Conservation (phyloP, 2,113 vertebrate species). For the Lichenostomus cassidix region DNA sequence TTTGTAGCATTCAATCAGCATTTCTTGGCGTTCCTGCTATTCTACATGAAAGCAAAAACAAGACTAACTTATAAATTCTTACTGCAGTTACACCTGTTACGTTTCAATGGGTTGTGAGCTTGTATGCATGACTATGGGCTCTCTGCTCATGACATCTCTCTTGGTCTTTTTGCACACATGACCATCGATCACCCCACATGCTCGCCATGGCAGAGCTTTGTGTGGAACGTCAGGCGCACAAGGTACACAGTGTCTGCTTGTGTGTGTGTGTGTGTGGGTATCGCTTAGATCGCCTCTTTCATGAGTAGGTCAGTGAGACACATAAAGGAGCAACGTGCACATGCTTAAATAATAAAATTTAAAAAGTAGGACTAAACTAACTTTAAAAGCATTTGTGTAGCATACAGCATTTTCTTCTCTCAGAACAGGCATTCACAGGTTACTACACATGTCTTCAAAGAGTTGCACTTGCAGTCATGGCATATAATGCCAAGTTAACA, state of each 20-base stretch:
- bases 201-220: background rate
- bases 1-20: fast-evolving
- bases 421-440: background rate
- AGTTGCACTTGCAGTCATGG: background rate
- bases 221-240: fast-evolving
- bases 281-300: fast-evolving
- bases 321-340: background rate
- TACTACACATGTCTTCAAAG: background rate
- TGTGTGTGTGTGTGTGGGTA: fast-evolving
- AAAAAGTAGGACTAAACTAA: background rate
- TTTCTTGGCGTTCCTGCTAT: background rate
- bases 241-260: fast-evolving
- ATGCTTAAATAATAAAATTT: background rate
- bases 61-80: background rate
- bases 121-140: background rate
- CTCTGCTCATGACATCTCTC: background rate
- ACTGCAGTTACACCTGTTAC: background rate
- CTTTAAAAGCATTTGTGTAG: background rate
- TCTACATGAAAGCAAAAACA: background rate
- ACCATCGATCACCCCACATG: fast-evolving
- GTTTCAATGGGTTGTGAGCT: background rate
- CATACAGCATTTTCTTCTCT: background rate
- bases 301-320: background rate
- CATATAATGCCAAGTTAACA: background rate
- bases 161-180: background rate